Percentiles rank a stretch among this genome's conserved stretches.
Evolutionary conservation across 2,888 invertebrate species (phyloP).

Genomic region (Latheticus oryzae): DNA sequence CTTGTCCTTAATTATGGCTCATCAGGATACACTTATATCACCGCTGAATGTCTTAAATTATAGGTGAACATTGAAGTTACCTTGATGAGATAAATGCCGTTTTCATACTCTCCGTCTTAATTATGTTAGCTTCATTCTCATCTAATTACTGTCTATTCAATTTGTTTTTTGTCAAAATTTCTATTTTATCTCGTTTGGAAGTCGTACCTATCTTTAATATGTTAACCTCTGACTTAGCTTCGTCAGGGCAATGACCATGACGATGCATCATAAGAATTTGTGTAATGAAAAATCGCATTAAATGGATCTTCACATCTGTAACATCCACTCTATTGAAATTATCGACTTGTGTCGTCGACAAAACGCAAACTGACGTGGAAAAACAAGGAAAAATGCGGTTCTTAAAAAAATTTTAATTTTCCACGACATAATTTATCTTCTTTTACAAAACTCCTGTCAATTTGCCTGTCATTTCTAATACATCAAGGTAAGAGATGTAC

Average conservation of each 20-base stretch:
- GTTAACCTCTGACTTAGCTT: too few species aligned
- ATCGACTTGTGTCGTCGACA: not conserved
- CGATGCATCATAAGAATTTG: too few species aligned
- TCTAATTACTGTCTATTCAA: too few species aligned
- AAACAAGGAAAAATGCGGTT: constrained; percentile 45
- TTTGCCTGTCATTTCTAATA: constrained; percentile 65
- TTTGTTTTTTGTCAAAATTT: too few species aligned
- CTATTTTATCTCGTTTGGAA: too few species aligned
- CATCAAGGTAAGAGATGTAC: constrained; percentile 63
- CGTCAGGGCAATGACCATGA: too few species aligned
- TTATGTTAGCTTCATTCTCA: constrained; percentile 58
- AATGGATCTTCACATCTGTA: constrained; percentile 2
- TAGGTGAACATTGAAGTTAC: constrained; percentile 61
- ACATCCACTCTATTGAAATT: constrained; percentile 2
- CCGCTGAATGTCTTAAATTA: constrained; percentile 58
- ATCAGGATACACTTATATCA: constrained; percentile 59
- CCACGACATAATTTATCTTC: constrained; percentile 63
- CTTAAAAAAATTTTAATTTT: constrained; percentile 59
- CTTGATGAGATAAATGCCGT: constrained; percentile 62
- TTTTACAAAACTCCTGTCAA: constrained; percentile 64
- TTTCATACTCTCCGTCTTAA: constrained; percentile 59
- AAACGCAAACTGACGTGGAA: constrained; percentile 51
- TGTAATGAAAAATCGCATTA: too few species aligned
- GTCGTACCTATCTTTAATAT: too few species aligned
- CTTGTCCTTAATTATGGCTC: constrained; percentile 61